A percentile compares a stretch with the other conserved stretches of the same genome.
These are phyloP conservation scores for Trinectes maculatus DNA, from an alignment of 2,113 vertebrate genomes.

Conservation along the genomic window DNA sequence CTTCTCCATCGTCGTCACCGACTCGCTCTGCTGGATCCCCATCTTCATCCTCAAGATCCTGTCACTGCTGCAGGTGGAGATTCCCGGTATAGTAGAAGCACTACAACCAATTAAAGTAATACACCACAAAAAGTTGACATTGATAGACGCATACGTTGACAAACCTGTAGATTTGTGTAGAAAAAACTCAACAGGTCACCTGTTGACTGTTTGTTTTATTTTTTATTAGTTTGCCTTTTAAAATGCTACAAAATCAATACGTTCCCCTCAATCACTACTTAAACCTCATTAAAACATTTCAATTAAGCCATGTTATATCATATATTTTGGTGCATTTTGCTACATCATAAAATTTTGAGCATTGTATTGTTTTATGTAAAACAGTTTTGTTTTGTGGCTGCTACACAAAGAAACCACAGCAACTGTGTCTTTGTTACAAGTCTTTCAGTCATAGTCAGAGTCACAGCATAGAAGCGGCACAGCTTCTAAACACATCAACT, in stretches of 20 bases:
- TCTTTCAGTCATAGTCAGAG: background rate
- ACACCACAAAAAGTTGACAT: background rate
- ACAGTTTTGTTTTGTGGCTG: background rate
- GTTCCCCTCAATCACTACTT: too few relatives aligned
- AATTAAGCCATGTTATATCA: too few relatives aligned
- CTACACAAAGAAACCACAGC: background rate
- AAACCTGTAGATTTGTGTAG: too few relatives aligned
- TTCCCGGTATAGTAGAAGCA: conserved; percentile 86
- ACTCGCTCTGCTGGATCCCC: conserved; percentile 97
- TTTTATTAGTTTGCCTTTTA: too few relatives aligned
- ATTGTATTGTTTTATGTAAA: background rate
- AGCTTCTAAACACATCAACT: background rate
- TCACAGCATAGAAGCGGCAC: too few relatives aligned
- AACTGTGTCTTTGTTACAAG: background rate
- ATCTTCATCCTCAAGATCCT: conserved; percentile 97
- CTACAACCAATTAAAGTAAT: background rate
- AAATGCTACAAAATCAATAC: too few relatives aligned
- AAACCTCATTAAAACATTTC: too few relatives aligned
- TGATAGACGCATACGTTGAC: too few relatives aligned
- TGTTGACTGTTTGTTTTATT: too few relatives aligned
- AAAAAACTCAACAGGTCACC: too few relatives aligned
- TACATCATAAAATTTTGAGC: too few relatives aligned
- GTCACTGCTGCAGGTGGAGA: conserved; percentile 94
- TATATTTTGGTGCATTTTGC: too few relatives aligned
- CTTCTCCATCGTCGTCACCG: conserved; percentile 97